A percentile compares a stretch with the other conserved stretches of the same genome.
Evolutionary conservation across 2,888 invertebrate species (phyloP).

Genomic region (Nudaria mundana): DNA sequence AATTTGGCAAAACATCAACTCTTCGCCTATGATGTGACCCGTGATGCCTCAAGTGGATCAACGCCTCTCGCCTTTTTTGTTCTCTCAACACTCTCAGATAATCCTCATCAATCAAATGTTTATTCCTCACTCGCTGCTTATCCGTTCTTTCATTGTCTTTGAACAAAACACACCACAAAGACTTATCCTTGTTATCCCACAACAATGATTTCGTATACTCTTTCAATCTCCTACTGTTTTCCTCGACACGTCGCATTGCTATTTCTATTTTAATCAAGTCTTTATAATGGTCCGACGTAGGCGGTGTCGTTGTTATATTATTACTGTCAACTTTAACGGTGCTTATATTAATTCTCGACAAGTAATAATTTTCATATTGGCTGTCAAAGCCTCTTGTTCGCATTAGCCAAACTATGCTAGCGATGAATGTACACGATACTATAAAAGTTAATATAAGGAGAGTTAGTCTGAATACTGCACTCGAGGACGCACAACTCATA

Average conservation of each 20-base stretch:
- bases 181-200: slow-evolving; percentile 78
- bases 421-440: slow-evolving; percentile 71
- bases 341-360: slow-evolving; percentile 80
- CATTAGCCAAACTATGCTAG: slow-evolving; percentile 74
- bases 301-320: slow-evolving; percentile 54
- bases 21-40: slow-evolving; percentile 67
- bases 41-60: slow-evolving; percentile 72
- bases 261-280: slow-evolving; percentile 79
- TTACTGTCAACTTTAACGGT: slow-evolving; percentile 53
- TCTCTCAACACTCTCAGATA: slow-evolving; percentile 64
- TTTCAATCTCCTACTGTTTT: slow-evolving; percentile 73
- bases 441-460: slow-evolving; percentile 70
- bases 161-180: slow-evolving; percentile 77
- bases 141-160: slow-evolving; percentile 66
- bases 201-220: slow-evolving; percentile 75
- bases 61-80: slow-evolving; percentile 67
- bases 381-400: slow-evolving; percentile 59
- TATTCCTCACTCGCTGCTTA: slow-evolving; percentile 48
- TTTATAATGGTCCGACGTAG: slow-evolving; percentile 71
- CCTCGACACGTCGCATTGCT: slow-evolving; percentile 77
- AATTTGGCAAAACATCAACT: slow-evolving; percentile 57
- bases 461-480: slow-evolving; percentile 69
- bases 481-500: slow-evolving; percentile 77
- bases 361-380: slow-evolving; percentile 79
- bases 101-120: slow-evolving; percentile 58